Evolutionary conservation across 1,140 invertebrate genomes (phyloP), one percentile per base, ranked within the genome.

Genomic region (Plectus sambesii): DNA sequence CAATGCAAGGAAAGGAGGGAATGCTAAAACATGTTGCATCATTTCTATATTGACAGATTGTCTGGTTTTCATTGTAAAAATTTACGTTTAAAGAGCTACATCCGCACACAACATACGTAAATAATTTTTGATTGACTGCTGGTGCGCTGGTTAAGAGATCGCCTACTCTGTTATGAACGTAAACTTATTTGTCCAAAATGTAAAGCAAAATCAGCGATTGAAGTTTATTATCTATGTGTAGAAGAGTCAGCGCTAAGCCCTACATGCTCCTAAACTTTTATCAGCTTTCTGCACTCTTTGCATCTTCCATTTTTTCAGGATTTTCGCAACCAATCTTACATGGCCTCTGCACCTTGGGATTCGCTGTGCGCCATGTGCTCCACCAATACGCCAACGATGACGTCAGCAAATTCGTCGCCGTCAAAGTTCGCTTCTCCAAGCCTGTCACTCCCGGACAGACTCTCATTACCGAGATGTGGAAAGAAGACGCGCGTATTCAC

Each of bases 381-480:
- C 70, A 78, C 42, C 76, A 79, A 41, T 96, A 79, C 70, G 84
- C 81, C 27, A 74, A 77, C 56, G 82, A 85, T 55, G 81, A 94
- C 72, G 69, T 81, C 2, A 71, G 69, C 3, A 73, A 80, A 26
- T 82, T 94, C 57, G 88, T 88, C 72, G 76, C 84, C 0, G 73
- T 92, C 1, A 94, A 94, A 74, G 30, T 78, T 3, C 78, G 90
- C 49, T 94, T 96, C 74, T 77, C 80, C 0, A 89, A 88, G 60
- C 85, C 88, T 3, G 85, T 92, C 2, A 58, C 82, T 51, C 90
- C 90, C 1, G 90, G 90, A 20, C 81, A 96, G 71, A 90, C 86
- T 0, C 73, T 97, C 12, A 72, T 77, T 56, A 86, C 88, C 2
- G 80, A 86, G 55, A 93, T 93, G 84, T 96, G 89, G 90, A 69